Evolutionary conservation across 2,797 vertebrate species (phyloP), one percentile per base, ranked within the genome.

Genomic region (Chelon labrosus): DNA sequence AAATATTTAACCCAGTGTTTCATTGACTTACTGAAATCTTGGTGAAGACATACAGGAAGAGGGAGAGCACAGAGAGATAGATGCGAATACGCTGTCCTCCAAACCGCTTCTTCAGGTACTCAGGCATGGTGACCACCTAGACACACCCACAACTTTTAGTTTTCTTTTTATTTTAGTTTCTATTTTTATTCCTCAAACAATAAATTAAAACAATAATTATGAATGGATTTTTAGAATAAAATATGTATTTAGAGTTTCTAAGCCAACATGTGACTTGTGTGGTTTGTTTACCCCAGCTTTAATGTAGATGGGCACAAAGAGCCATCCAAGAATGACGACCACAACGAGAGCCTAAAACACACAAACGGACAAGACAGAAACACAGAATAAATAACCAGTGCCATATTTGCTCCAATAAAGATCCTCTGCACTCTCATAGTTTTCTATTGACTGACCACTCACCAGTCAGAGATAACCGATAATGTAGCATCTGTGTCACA

Each of bases 301-400:
- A 77, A 99, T 86, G 85, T 98, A 99, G 85, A 99, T 97, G 13
- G 98, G 98, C 17, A 99, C 98, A 80, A 99, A 99, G 54, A 99
- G 5, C 98, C 98, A 99, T 70, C 95, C 98, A 3, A 99, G 94
- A 74, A 97, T 0, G 49, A 97, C 76, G 59, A 99, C 96, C 4
- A 97, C 59, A 55, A 99, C 3, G 66, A 99, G 94, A 70, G 97
- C 97, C 98, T 99, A 90, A 53, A 84, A 85, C 14, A 84, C 27
- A 87, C 10, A 70, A 16, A 74, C 2, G 73, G 0, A 66, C 13
- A 61, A 62, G 22, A 8, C 31, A 7, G 11, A 78, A 19, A 53
- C 1, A 31, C 14, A 2, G 19, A 46, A 38, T 20, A 19, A 70
- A 49, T 22, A 35, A 22, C 25, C 4, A 59, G 17, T 19, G 2